A percentile compares a stretch with the other conserved stretches of the same genome.
phyloP scores from a whole-genome alignment of 2,888 invertebrate genomes.

The Hoplodrina blanda region DNA sequence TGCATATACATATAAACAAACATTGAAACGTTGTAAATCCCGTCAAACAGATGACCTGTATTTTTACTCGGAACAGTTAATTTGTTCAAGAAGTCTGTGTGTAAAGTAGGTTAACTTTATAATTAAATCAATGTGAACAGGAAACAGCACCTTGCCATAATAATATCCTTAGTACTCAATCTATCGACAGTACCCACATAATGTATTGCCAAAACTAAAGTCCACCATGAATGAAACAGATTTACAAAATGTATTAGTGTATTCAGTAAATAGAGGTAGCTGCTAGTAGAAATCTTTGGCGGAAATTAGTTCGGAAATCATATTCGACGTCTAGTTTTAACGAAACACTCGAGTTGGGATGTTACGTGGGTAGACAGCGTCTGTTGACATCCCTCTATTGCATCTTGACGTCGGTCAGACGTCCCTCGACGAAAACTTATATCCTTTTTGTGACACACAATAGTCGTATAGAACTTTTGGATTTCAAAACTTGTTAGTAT shows the following conservation, averaged over 20 bases:
- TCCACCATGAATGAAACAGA: slow-evolving; percentile 33
- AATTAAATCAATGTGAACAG: slow-evolving; percentile 5
- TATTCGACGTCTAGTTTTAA: slow-evolving; percentile 62
- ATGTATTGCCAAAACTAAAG: slow-evolving; percentile 17
- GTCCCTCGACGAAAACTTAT: slow-evolving; percentile 36
- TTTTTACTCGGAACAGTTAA: slow-evolving; percentile 19
- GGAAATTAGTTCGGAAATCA: slow-evolving; percentile 83
- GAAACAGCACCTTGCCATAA: not conserved
- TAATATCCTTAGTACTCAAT: slow-evolving; percentile 4
- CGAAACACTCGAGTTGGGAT: slow-evolving; percentile 50
- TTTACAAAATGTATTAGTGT: slow-evolving; percentile 56
- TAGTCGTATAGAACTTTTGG: slow-evolving; percentile 40
- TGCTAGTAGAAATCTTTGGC: slow-evolving; percentile 54
- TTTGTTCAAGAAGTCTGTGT: slow-evolving; percentile 37
- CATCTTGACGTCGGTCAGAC: slow-evolving; percentile 55
- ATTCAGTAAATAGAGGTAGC: slow-evolving; percentile 52
- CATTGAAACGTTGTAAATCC: slow-evolving; percentile 24
- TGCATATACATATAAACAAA: slow-evolving; percentile 10
- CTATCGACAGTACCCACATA: slow-evolving; percentile 1
- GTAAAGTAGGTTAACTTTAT: slow-evolving; percentile 23
- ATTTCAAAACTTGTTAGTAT: slow-evolving; percentile 45
- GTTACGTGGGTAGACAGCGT: slow-evolving; percentile 52
- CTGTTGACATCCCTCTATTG: slow-evolving; percentile 51
- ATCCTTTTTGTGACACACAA: slow-evolving; percentile 46
- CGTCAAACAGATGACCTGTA: slow-evolving; percentile 21